phyloP scores from a whole-genome alignment of 2,888 invertebrate genomes.

The Agonopterix arenella region DNA sequence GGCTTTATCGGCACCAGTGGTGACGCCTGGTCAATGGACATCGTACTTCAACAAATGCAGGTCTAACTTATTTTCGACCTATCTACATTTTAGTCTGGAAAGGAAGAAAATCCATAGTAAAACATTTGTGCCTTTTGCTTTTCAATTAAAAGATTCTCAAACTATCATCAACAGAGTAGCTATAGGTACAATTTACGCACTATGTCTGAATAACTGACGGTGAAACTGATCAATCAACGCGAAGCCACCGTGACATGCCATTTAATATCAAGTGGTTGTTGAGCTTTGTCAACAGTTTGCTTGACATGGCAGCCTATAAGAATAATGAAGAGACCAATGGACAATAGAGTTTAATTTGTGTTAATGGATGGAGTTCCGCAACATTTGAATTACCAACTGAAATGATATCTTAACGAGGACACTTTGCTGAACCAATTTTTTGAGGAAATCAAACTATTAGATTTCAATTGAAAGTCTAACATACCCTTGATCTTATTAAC shows the following conservation, averaged over 20 bases:
- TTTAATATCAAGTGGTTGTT: slow-evolving; percentile 24
- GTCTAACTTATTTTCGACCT: slow-evolving; percentile 37
- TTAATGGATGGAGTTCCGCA: slow-evolving; percentile 48
- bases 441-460: too few relatives aligned
- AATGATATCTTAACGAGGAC: slow-evolving; percentile 2
- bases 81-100: slow-evolving; percentile 74
- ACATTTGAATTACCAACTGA: slow-evolving; percentile 15
- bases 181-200: background rate
- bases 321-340: slow-evolving; percentile 41
- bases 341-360: slow-evolving; percentile 56
- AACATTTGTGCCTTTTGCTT: slow-evolving; percentile 15
- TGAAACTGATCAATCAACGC: slow-evolving; percentile 12
- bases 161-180: slow-evolving; percentile 49
- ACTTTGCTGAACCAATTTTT: background rate
- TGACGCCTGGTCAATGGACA: slow-evolving; percentile 74
- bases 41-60: slow-evolving; percentile 39
- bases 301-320: slow-evolving; percentile 34
- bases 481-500: too few relatives aligned
- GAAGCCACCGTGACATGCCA: slow-evolving; percentile 29
- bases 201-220: background rate
- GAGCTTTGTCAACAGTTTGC: slow-evolving; percentile 31
- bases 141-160: slow-evolving; percentile 11
- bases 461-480: too few relatives aligned
- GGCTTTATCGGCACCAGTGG: slow-evolving; percentile 73
- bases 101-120: slow-evolving; percentile 38